phyloP scores from a whole-genome alignment of 2,888 invertebrate genomes.

The Synergus japonicus region DNA sequence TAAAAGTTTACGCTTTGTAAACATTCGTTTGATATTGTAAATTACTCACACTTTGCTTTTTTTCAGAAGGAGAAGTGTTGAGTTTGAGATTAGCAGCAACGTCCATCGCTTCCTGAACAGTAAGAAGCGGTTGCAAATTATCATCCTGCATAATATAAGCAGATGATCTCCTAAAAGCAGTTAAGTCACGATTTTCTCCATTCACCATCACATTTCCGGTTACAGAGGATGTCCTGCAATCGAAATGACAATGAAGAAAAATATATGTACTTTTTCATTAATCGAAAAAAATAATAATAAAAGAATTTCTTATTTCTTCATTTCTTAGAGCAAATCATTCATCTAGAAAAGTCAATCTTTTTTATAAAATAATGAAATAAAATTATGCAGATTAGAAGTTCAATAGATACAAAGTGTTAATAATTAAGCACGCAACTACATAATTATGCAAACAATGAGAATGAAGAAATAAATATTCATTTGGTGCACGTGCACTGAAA shows the following conservation, averaged over 20 bases:
- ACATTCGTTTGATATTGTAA: too few species aligned
- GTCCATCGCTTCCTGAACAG: slow-evolving; percentile 90
- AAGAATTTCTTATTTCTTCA: neutral
- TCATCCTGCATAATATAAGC: slow-evolving; percentile 93
- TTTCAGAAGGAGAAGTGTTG: slow-evolving; percentile 79
- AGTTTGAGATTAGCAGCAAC: slow-evolving; percentile 93
- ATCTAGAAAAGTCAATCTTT: neutral
- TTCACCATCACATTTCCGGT: slow-evolving; percentile 87
- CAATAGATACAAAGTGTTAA: neutral
- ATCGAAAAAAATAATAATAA: neutral
- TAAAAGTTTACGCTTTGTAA: too few species aligned
- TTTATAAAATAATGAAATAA: neutral
- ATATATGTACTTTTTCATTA: neutral
- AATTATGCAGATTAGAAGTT: neutral
- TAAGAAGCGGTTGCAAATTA: slow-evolving; percentile 88
- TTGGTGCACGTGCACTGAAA: neutral
- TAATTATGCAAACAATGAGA: neutral
- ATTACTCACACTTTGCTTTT: slow-evolving; percentile 45
- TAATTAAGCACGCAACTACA: neutral
- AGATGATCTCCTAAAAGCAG: slow-evolving; percentile 78
- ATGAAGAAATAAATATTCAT: neutral
- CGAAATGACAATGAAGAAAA: slow-evolving; percentile 83
- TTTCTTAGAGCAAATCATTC: neutral
- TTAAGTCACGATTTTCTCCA: slow-evolving; percentile 82
- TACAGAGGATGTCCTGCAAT: slow-evolving; percentile 77